These are phyloP conservation scores for Oreochromis tanganicae DNA, from an alignment of 2,113 vertebrate genomes.

Conservation along the genomic window DNA sequence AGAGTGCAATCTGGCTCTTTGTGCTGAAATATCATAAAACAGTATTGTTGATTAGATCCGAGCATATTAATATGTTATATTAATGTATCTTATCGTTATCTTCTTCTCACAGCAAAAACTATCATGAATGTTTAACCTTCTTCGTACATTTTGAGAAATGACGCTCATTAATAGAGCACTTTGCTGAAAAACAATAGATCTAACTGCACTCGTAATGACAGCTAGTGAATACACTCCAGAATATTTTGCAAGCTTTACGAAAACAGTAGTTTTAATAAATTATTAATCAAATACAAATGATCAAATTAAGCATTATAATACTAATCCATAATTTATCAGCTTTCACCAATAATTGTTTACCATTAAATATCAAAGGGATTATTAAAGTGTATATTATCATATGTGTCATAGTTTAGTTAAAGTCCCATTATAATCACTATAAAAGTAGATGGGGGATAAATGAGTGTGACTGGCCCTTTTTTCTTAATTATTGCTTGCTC, in stretches of 20 bases:
- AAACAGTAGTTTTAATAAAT: slow-evolving; percentile 32
- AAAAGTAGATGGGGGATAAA: background rate
- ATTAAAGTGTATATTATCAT: slow-evolving; percentile 18
- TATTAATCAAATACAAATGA: slow-evolving; percentile 40
- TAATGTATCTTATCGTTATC: background rate
- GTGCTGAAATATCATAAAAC: slow-evolving; percentile 23
- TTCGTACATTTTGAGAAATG: slow-evolving; percentile 38
- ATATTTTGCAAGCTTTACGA: slow-evolving; percentile 18
- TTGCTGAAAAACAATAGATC: slow-evolving; percentile 2
- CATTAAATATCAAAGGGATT: slow-evolving; percentile 12
- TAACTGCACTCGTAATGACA: slow-evolving; percentile 15
- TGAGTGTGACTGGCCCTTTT: slow-evolving; percentile 37
- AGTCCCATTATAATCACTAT: background rate
- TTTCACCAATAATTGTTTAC: slow-evolving; percentile 11
- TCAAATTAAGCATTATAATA: slow-evolving; percentile 25
- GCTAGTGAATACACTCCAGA: slow-evolving; percentile 11
- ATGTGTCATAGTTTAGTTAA: background rate
- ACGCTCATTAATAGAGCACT: slow-evolving; percentile 37
- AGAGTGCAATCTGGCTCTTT: slow-evolving; percentile 25
- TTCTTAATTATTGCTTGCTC: slow-evolving; percentile 73
- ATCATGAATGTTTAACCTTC: slow-evolving; percentile 25
- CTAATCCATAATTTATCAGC: slow-evolving; percentile 22
- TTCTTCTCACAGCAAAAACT: slow-evolving; percentile 31
- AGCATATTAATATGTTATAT: slow-evolving; percentile 56
- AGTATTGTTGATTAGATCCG: slow-evolving; percentile 22